Evolutionary conservation across 1,140 invertebrate species (phyloP).

Genomic region (Hyposmocoma kahamanoa): DNA sequence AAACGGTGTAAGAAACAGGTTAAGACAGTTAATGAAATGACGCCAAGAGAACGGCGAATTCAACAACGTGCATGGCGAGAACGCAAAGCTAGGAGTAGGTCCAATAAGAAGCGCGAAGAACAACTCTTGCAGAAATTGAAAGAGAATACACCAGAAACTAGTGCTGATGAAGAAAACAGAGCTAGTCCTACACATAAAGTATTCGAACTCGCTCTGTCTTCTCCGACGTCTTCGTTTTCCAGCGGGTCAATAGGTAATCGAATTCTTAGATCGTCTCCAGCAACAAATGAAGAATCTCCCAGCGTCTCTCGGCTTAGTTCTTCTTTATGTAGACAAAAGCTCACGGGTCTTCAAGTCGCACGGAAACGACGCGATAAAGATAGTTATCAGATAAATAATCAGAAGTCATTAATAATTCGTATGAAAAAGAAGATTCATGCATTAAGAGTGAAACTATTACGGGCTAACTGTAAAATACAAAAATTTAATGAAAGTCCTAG

Average conservation of each 20-base stretch:
- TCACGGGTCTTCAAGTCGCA: background rate
- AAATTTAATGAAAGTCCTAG: background rate
- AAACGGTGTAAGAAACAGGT: background rate
- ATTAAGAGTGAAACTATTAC: background rate
- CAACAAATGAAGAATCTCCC: background rate
- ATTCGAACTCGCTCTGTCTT: background rate
- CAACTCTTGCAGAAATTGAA: background rate
- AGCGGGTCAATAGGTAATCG: background rate
- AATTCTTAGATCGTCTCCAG: background rate
- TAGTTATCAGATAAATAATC: background rate
- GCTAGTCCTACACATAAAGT: background rate
- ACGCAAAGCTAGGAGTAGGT: background rate
- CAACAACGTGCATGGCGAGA: background rate
- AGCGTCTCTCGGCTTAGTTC: background rate
- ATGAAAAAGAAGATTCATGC: background rate
- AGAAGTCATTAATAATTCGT: background rate
- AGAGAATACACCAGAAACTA: background rate
- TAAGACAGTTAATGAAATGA: background rate
- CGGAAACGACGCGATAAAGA: background rate
- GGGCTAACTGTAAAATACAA: background rate
- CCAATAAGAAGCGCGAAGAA: background rate
- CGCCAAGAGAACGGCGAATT: background rate
- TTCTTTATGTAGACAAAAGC: background rate
- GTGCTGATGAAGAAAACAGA: background rate
- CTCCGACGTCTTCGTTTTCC: background rate